Conservation (phyloP, 2,797 vertebrate species). For the Steatocranus sp. region DNA sequence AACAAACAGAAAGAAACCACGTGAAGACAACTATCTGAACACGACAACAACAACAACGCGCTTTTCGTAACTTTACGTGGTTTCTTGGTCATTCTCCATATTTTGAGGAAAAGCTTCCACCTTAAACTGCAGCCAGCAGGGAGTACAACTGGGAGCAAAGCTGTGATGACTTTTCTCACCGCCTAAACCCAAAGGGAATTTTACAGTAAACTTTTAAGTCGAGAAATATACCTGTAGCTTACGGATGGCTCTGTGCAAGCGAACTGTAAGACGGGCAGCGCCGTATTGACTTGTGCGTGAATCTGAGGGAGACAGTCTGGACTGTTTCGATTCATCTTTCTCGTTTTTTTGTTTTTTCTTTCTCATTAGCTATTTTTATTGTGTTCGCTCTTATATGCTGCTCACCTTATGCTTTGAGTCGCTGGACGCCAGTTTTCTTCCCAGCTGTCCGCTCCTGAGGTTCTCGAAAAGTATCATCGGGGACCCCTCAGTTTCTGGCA, state of each 20-base stretch:
- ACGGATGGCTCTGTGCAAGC: constrained; percentile 36
- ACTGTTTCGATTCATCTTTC: constrained; percentile 30
- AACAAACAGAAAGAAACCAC: constrained; percentile 35
- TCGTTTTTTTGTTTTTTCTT: background rate
- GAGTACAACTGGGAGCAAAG: constrained; percentile 41
- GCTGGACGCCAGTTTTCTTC: constrained; percentile 4
- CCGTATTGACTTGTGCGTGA: background rate
- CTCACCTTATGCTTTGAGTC: constrained; percentile 52
- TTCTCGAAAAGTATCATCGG: constrained; percentile 41
- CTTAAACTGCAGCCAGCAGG: constrained; percentile 39
- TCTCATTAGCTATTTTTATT: background rate
- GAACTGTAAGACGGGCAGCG: constrained; percentile 8
- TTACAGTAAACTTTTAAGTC: constrained; percentile 34
- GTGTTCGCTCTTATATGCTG: constrained; percentile 2
- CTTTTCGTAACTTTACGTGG: constrained; percentile 53
- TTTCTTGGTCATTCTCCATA: constrained; percentile 51
- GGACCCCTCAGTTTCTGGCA: constrained; percentile 22
- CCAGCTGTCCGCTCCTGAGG: constrained; percentile 16
- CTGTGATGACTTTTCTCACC: constrained; percentile 56
- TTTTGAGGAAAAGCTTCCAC: constrained; percentile 44
- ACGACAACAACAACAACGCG: constrained; percentile 25
- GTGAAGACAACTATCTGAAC: constrained; percentile 37
- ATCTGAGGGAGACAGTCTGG: constrained; percentile 36
- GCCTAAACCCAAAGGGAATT: constrained; percentile 59
- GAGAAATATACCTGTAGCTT: constrained; percentile 54